Evolutionary conservation across 2,113 vertebrate species (phyloP).

Genomic region (Podilymbus podiceps): DNA sequence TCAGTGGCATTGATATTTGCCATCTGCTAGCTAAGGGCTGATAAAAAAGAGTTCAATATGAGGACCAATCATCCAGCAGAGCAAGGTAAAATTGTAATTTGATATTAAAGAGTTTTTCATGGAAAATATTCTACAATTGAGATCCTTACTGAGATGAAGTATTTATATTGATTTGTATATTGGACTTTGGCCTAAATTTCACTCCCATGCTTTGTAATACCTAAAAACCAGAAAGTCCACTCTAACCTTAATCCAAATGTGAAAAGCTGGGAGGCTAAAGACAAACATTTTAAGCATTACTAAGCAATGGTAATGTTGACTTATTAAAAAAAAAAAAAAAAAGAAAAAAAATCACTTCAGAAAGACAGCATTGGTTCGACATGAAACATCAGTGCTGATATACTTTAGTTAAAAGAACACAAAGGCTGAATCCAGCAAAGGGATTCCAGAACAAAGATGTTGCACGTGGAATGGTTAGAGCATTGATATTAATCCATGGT

Average conservation of each 20-base stretch:
- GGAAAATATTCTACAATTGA: neutral
- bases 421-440: neutral
- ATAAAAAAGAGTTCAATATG: neutral
- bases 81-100: neutral
- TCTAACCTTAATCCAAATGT: neutral
- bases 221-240: neutral
- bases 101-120: neutral
- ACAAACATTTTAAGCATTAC: neutral
- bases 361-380: neutral
- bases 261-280: neutral
- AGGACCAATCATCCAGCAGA: neutral
- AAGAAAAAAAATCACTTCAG: neutral
- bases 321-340: fast-evolving
- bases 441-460: neutral
- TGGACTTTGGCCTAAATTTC: neutral
- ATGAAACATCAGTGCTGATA: neutral
- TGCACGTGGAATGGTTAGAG: neutral
- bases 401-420: neutral
- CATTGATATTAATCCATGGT: too few relatives aligned
- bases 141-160: neutral
- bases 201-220: neutral
- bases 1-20: neutral
- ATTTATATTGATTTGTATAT: neutral
- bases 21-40: neutral
- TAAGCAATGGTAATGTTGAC: neutral